Evolutionary conservation across 2,113 vertebrate genomes (phyloP), one percentile per base, ranked within the genome.

Genomic region (Gnathonemus echidnorhynchus): DNA sequence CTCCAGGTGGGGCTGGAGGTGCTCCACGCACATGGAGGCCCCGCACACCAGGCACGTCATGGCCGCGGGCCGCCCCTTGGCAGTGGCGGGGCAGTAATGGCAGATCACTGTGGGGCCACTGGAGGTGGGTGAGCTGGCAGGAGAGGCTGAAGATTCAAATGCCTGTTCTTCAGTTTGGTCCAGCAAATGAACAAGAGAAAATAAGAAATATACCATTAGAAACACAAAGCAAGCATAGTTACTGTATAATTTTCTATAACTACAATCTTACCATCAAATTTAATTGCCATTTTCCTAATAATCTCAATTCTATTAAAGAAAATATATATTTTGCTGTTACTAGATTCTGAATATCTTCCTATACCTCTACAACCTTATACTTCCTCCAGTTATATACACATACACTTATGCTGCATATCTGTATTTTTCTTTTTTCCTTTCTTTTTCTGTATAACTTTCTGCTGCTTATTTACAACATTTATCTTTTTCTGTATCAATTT

Each of bases 31-130:
- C 95, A 97, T 96, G 74, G 96, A 97, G 8, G 95, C 96, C 8
- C 96, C 96, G 1, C 96, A 97, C 89, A 95, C 94, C 87, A 96
- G 94, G 62, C 96, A 97, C 62, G 96, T 96, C 92, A 95, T 97
- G 31, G 96, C 94, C 0, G 96, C 96, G 0, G 87, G 35, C 90
- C 93, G 93, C 88, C n/a, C 91, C 3, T 1, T 3, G 0, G 88
- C 86, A 0, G 62, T 49, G 88, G 93, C 92, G 24, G 93, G 94
- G 92, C 96, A 97, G 83, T 96, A 97, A 90, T 95, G 94, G 92
- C 96, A 97, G 1, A 87, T 87, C 35, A 97, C 92, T 0, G 92
- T 88, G 46, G 52, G 6, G 46, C 17, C 90, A n/a, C 24, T 77
- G 1, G 46, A 0, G 39, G 21, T 5, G 46, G 46, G 4, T 50